phyloP scores from a whole-genome alignment of 2,888 invertebrate genomes.

The Chesias legatella region DNA sequence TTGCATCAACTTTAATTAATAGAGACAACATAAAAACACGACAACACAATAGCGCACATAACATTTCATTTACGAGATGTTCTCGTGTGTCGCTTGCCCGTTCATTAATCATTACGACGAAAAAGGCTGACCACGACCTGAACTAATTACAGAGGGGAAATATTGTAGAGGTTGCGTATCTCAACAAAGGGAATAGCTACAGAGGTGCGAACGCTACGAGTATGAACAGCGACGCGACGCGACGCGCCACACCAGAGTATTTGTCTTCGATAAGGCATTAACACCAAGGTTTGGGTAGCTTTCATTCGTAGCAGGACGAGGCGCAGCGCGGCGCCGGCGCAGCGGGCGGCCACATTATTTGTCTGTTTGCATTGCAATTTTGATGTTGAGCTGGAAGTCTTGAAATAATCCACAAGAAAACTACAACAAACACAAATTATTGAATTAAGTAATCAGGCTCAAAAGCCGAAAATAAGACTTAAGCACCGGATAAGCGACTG shows the following conservation, averaged over 20 bases:
- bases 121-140: slow-evolving; percentile 24
- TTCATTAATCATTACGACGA: slow-evolving; percentile 25
- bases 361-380: slow-evolving; percentile 5
- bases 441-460: slow-evolving; percentile 8
- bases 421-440: slow-evolving; percentile 3
- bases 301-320: slow-evolving; percentile 9
- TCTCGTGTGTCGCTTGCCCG: slow-evolving; percentile 13
- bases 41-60: slow-evolving; percentile 19
- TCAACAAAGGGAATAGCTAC: neutral
- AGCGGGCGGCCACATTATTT: too few species aligned
- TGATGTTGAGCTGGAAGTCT: slow-evolving; percentile 2
- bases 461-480: slow-evolving; percentile 4
- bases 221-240: too few species aligned
- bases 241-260: neutral
- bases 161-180: slow-evolving; percentile 2
- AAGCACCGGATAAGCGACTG: slow-evolving; percentile 9
- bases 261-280: neutral
- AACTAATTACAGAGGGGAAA: slow-evolving; percentile 2
- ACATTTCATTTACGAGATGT: slow-evolving; percentile 29
- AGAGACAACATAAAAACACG: slow-evolving; percentile 13
- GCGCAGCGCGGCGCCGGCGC: neutral
- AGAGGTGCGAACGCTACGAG: too few species aligned
- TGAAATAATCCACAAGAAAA: neutral
- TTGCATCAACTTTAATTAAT: slow-evolving; percentile 21
- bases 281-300: slow-evolving; percentile 13